phyloP scores from a whole-genome alignment of 1,140 invertebrate genomes.

The Drosophila dunni region DNA sequence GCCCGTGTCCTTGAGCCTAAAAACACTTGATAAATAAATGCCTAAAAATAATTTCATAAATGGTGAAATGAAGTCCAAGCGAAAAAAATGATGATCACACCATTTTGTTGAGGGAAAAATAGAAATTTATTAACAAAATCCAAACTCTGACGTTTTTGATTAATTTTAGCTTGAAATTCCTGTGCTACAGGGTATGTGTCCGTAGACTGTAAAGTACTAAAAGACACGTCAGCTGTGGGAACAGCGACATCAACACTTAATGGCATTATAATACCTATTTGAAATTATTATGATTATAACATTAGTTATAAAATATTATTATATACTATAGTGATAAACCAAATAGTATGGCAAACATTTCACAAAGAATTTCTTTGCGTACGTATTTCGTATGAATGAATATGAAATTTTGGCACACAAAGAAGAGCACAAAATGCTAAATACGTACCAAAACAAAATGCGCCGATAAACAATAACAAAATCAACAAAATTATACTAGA shows the following conservation, averaged over 20 bases:
- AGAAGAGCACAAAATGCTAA: conserved; percentile 36
- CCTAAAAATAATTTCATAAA: too few relatives aligned
- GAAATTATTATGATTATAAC: conserved; percentile 48
- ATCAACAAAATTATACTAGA: not conserved
- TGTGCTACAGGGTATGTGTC: conserved; percentile 9
- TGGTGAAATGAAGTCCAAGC: too few relatives aligned
- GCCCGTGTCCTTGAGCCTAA: not conserved
- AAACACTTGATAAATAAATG: too few relatives aligned
- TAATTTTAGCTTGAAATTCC: too few relatives aligned
- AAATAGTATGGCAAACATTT: conserved; percentile 4
- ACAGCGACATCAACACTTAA: conserved; percentile 2
- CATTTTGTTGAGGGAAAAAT: too few relatives aligned
- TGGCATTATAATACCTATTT: conserved; percentile 22
- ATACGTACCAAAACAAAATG: conserved; percentile 58
- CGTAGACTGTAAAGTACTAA: not conserved
- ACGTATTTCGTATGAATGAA: conserved; percentile 64
- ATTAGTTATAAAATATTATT: conserved; percentile 34
- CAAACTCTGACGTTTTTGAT: too few relatives aligned
- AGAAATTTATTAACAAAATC: too few relatives aligned
- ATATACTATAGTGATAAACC: conserved; percentile 1
- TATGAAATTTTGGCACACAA: conserved; percentile 48
- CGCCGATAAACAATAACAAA: conserved; percentile 30
- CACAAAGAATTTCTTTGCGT: conserved; percentile 24
- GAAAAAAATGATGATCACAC: not conserved
- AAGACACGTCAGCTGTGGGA: conserved; percentile 10